Base-by-base conservation (phyloP, 2,888 invertebrate genomes). In the Entomobrya multifasciata region DNA sequence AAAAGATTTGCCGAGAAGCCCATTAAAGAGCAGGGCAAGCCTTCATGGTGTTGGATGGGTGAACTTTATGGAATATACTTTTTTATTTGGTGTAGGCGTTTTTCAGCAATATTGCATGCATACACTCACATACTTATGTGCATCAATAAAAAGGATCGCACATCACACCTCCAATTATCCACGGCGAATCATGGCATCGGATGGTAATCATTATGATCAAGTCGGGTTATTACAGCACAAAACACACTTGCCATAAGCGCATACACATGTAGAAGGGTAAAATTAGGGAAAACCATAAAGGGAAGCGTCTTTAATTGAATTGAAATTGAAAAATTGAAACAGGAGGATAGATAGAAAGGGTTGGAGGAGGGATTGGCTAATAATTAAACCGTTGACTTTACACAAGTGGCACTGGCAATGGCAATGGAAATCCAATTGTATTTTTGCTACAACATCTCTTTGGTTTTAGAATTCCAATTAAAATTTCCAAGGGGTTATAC, bases 131-230 rank as follows among this genome's bases (percentile, higher is more conserved):
- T 4, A 52, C 52, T 6, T 17, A 17, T 52, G 52, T 15, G 52
- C 57, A 36, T 67, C 41, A 67, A 67, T 67, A 67, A 67, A 41
- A 44, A 67, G 41, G 44, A 67, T 67, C 41, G 41, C n/a, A 15
- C 13, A 25, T 25, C 60, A 62, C 78, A 78, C 78, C 78, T 78
- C 36, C 78, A 78, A 78, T 78, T 78, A 78, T 78, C 27, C 47
- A 47, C 62, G 78, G 65, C 36, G 41, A 65, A 65, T 65, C 65
- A 52, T 15, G 13, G 15, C 25, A 57, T 30, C 22, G 36, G 4
- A 65, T 49, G 15, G n/a, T 2, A 3, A 49, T 49, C n/a, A n/a
- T n/a, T n/a, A n/a, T n/a, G n/a, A n/a, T n/a, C n/a, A n/a, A n/a
- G n/a, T n/a, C n/a, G n/a, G n/a, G n/a, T n/a, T n/a, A n/a, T n/a